Evolutionary conservation across 92 coral and sea anemone genomes (phyloP), one percentile per base, ranked within the genome.

Genomic region (Micromussa lordhowensis): DNA sequence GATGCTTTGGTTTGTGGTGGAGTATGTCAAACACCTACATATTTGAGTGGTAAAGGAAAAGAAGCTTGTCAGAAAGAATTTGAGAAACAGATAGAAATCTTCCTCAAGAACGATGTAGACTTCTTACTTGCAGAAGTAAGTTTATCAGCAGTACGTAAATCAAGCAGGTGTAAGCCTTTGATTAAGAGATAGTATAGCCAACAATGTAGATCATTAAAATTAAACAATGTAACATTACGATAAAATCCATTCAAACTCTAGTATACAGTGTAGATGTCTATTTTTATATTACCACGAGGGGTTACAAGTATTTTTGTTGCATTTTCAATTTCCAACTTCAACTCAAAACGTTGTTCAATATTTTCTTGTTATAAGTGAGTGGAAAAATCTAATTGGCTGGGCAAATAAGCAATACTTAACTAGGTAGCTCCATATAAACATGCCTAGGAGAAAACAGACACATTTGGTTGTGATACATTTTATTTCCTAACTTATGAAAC

Each of bases 41-140:
- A 98, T 68, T 89, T 96, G 31, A 96, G 95, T 73, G 98, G 96
- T 24, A 86, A 95, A 92, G 94, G 95, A 86, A 96, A 98, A 87
- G 99, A 93, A 77, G 94, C 96, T 12, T 97, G 98, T 34, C 97
- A 98, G 79, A 90, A 80, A 14, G 98, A 96, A 77, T 96, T 98
- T 54, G 88, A 90, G 83, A 96, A 94, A 79, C 99, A 98, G 80
- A 82, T 94, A 14, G 95, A 94, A 75, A 96, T 93, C 66, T 98
- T 98, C 87, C 86, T 96, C 22, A 95, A 92, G 78, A 94, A 98
- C 81, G 94, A 96, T 88, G 98, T 95, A 72, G 99, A 98, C 86
- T 98, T 98, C 48, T 82, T 98, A 77, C 95, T 98, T 75, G 99
- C 98, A 57, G 99, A 98, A 96, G 99, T 98, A 90, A 9, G 74